Evolutionary conservation across 2,888 invertebrate genomes (phyloP), one percentile per base, ranked within the genome.

Genomic region (Oxyteleia sp.): DNA sequence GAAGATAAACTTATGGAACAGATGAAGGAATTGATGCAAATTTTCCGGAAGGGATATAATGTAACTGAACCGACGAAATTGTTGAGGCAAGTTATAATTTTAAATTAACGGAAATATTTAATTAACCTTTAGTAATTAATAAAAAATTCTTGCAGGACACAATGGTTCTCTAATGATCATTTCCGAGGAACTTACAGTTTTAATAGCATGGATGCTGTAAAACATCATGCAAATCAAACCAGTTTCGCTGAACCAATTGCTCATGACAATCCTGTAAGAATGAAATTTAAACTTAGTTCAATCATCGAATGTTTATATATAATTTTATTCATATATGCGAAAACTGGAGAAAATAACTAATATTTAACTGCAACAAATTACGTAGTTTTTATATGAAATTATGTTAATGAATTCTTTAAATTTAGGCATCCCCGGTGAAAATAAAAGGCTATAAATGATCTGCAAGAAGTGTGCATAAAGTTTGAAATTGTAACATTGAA

Each of bases 151-250:
- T 35, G 18, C 4, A 96, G 97, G 86, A 95, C 96, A 0, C 94
- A 93, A 0, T 97, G 97, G 97, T 94, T 94, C 78, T 94, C 94
- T 0, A 96, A 97, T 93, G 95, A 95, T 0, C 95, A 95, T 90
- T 96, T 96, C 0, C 94, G 95, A 45, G 97, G 98, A 4, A 95
- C 96, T 0, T 97, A 97, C 91, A 94, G 95, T 0, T 96, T 94
- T 90, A 94, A 95, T 84, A 95, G 94, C 78, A 81, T 95, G 11
- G 90, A 94, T 10, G 92, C 94, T 0, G 94, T 95, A 1, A 88
- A 91, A 32, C 89, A 93, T 49, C 94, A 95, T 0, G 93, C 93
- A 2, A 94, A 94, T 11, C 92, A 95, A 1, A 86, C 89, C 0
- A 93, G 94, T 83, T 92, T 96, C 13, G 95, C 94, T 0, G 92